phyloP scores from a whole-genome alignment of 2,888 invertebrate genomes.

The Drosophila pegasa region DNA sequence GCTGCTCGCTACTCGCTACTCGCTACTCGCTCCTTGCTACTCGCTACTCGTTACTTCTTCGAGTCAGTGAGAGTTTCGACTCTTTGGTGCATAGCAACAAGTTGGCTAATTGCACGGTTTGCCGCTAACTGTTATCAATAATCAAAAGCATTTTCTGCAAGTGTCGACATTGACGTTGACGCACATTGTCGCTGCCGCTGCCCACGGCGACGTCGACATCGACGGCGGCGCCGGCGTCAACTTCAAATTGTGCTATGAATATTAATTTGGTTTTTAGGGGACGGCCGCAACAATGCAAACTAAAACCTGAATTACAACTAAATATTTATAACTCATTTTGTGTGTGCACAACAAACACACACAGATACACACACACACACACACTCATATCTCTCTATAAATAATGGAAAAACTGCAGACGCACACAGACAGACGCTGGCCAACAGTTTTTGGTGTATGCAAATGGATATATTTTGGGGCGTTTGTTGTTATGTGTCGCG shows the following conservation, averaged over 20 bases:
- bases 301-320: slow-evolving; percentile 78
- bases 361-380: slow-evolving; percentile 5
- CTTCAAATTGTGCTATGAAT: slow-evolving; percentile 64
- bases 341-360: slow-evolving; percentile 30
- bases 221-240: background rate
- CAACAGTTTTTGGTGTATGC: slow-evolving; percentile 53
- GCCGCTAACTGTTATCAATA: slow-evolving; percentile 32
- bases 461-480: slow-evolving; percentile 54
- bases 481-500: slow-evolving; percentile 48
- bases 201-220: slow-evolving; percentile 1
- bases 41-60: background rate
- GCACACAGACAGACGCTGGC: slow-evolving; percentile 25
- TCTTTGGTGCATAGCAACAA: background rate
- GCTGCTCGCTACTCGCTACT: background rate
- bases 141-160: slow-evolving; percentile 15
- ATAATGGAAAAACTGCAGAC: slow-evolving; percentile 47
- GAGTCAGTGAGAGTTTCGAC: background rate
- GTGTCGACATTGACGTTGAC: slow-evolving; percentile 14
- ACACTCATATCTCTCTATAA: slow-evolving; percentile 22
- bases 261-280: slow-evolving; percentile 72
- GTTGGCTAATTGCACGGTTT: slow-evolving; percentile 12
- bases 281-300: slow-evolving; percentile 60
- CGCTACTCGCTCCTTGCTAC: background rate
- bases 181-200: background rate
- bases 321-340: slow-evolving; percentile 81